Evolutionary conservation across 1,140 invertebrate species (phyloP), one percentile per base, ranked within the genome.

Genomic region (Scaptodrosophila lebanonensis): DNA sequence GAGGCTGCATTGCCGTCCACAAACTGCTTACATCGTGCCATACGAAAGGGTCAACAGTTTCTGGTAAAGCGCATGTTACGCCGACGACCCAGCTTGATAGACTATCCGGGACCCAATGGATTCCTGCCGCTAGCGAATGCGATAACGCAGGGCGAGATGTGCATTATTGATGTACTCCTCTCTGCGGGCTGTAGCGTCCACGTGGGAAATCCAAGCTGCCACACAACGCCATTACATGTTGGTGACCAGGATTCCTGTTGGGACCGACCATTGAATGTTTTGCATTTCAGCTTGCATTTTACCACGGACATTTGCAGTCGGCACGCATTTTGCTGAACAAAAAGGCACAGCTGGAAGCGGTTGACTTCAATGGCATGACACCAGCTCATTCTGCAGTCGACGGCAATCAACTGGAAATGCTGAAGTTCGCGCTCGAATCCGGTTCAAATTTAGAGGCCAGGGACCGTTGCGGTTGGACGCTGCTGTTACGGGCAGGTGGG

Each of bases 251-350:
- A 0, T 4, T 7, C 6, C 9, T 9, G 16, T 8, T 2, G 1
- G 2, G 16, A 5, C 4, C 11, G 11, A 7, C 1, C 9, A 16
- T 2, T 25, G 27, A 25, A 3, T 12, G 0, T 11, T 11, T 50
- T 4, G 5, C 15, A 8, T 33, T 49, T 3, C 47, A 86, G 84
- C 13, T 84, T 32, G 82, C 84, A 3, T 86, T 86, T 39, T 86
- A 72, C 15, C 39, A 84, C 35, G 84, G 84, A 2, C 82, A 77
- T 36, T 38, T 86, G 54, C 63, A 84, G 0, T 66, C 72, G n/a
- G 77, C 84, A 0, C 73, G 82, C n/a, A 86, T 86, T 16, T 45
- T 86, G 27, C 45, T 86, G 18, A 86, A 86, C 45, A 86, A 84
- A 17, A 82, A 76, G 42, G 84, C 84, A 0, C 51, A 59, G 8